A percentile compares a stretch with the other conserved stretches of the same genome.
These are phyloP conservation scores for Hydrozoanthus gracilis DNA, from an alignment of 92 coral and sea anemone species.

Conservation along the genomic window DNA sequence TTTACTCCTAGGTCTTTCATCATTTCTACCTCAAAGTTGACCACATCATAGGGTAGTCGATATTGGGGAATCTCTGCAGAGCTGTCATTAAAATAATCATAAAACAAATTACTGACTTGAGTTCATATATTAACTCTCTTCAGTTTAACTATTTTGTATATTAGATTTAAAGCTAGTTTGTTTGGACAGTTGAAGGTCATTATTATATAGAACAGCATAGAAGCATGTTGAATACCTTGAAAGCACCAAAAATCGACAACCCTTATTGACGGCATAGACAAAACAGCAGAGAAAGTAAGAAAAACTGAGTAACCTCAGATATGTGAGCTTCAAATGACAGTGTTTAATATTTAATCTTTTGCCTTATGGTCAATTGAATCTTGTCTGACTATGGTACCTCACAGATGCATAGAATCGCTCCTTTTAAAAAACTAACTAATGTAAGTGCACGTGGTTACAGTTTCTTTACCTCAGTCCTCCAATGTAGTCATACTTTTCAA, in stretches of 20 bases:
- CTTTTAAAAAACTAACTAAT: neutral
- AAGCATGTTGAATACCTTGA: too few relatives aligned
- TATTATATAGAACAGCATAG: too few relatives aligned
- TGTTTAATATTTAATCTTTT: too few relatives aligned
- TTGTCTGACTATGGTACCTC: neutral
- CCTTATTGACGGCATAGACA: too few relatives aligned
- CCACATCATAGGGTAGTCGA: slow-evolving; percentile 94
- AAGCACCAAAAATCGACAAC: too few relatives aligned
- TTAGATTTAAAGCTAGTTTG: too few relatives aligned
- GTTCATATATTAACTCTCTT: neutral
- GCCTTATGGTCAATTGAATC: too few relatives aligned
- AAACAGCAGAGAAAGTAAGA: too few relatives aligned
- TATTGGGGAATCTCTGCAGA: slow-evolving; percentile 98
- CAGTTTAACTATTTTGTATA: too few relatives aligned
- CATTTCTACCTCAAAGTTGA: slow-evolving; percentile 91
- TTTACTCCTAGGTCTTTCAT: slow-evolving; percentile 96
- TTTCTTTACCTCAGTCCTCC: slow-evolving; percentile 91
- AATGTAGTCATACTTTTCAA: slow-evolving; percentile 92
- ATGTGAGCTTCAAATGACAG: too few relatives aligned
- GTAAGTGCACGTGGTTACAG: neutral
- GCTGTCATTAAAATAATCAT: slow-evolving; percentile 45
- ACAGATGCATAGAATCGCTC: neutral
- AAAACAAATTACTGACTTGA: neutral
- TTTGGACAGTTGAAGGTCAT: too few relatives aligned
- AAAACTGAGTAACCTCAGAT: too few relatives aligned